phyloP scores from a whole-genome alignment of 2,888 invertebrate genomes.

The Chalcis sispes region DNA sequence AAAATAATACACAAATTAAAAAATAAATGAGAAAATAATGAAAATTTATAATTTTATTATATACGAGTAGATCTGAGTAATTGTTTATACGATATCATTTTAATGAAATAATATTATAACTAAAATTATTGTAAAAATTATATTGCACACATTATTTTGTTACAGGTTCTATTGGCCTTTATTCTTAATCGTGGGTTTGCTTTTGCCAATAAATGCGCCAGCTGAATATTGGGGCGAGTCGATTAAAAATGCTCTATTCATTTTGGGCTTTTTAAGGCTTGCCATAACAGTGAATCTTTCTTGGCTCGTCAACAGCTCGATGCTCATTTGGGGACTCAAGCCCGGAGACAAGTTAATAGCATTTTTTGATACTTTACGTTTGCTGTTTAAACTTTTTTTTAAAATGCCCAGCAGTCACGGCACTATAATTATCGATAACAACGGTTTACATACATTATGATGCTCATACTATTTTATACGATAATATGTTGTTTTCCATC shows the following conservation, averaged over 20 bases:
- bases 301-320: constrained; percentile 86
- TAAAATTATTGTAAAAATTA: too few species aligned
- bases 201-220: constrained; percentile 87
- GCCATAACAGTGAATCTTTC: constrained; percentile 81
- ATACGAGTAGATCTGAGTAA: too few species aligned
- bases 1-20: too few species aligned
- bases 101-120: too few species aligned
- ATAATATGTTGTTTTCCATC: too few species aligned
- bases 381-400: constrained; percentile 66
- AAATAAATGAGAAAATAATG: too few species aligned
- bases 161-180: constrained; percentile 84
- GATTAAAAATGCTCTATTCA: constrained; percentile 80
- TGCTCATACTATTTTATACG: too few species aligned
- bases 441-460: constrained; percentile 68
- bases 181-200: constrained; percentile 80
- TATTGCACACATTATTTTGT: constrained; percentile 9
- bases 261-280: constrained; percentile 84
- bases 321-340: constrained; percentile 84
- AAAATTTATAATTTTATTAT: too few species aligned
- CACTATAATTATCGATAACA: constrained; percentile 65
- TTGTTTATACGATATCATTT: too few species aligned
- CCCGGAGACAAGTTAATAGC: constrained; percentile 84
- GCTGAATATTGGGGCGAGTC: constrained; percentile 88
- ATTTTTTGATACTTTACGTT: constrained; percentile 63
- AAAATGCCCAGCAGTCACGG: constrained; percentile 70